phyloP scores from a whole-genome alignment of 2,888 invertebrate genomes.

The Vesta saturnalis region DNA sequence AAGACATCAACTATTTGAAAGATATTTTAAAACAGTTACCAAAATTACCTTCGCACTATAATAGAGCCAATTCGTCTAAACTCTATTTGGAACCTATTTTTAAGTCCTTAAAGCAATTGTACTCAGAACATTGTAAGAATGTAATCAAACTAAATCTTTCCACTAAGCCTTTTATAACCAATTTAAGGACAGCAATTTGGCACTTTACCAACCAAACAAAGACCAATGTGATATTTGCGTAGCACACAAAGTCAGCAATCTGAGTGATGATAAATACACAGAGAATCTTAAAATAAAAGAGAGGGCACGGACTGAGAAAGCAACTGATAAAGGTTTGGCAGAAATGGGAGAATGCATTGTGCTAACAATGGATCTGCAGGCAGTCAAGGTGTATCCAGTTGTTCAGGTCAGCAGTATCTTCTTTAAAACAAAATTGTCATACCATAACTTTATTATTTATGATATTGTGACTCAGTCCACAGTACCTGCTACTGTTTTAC shows the following conservation, averaged over 20 bases:
- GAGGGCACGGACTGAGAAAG: slow-evolving; percentile 28
- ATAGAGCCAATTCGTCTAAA: slow-evolving; percentile 26
- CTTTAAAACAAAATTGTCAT: slow-evolving; percentile 41
- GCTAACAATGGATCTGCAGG: slow-evolving; percentile 37
- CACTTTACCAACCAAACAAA: slow-evolving; percentile 41
- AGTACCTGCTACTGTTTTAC: slow-evolving; percentile 46
- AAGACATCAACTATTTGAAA: slow-evolving; percentile 3
- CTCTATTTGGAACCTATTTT: slow-evolving; percentile 43
- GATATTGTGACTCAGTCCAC: slow-evolving; percentile 40
- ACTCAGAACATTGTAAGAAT: slow-evolving; percentile 35
- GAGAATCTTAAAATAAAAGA: slow-evolving; percentile 28
- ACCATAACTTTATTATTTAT: slow-evolving; percentile 44
- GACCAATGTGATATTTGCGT: slow-evolving; percentile 37
- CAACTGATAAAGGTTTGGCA: slow-evolving; percentile 27
- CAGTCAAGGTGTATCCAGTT: slow-evolving; percentile 37
- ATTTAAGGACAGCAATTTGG: slow-evolving; percentile 41
- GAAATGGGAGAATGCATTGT: slow-evolving; percentile 21
- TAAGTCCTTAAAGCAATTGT: slow-evolving; percentile 32
- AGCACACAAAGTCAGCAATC: slow-evolving; percentile 18
- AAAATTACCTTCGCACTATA: slow-evolving; percentile 1
- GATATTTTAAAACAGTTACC: slow-evolving; percentile 3
- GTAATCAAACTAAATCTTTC: slow-evolving; percentile 28
- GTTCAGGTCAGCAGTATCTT: slow-evolving; percentile 16
- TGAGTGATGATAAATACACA: slow-evolving; percentile 26
- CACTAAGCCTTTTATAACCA: slow-evolving; percentile 39